phyloP scores from a whole-genome alignment of 2,113 vertebrate species.

The Opisthocomus hoazin region DNA sequence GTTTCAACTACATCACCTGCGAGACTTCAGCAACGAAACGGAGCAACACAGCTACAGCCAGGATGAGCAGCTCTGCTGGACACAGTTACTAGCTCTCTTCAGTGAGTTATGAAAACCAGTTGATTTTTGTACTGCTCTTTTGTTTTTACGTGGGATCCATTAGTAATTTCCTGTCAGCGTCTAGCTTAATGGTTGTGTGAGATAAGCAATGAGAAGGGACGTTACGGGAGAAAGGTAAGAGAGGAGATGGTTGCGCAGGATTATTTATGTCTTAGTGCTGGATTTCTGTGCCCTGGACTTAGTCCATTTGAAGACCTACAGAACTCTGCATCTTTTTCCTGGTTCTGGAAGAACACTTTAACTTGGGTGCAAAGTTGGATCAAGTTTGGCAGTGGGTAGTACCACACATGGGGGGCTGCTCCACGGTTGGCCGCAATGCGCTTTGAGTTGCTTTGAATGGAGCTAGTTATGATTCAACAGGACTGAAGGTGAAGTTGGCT shows the following conservation, averaged over 20 bases:
- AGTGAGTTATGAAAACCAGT: constrained; percentile 74
- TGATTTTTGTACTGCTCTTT: neutral
- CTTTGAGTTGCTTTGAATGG: neutral
- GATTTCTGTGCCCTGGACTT: neutral
- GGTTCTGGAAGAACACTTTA: neutral
- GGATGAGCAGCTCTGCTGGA: constrained; percentile 89
- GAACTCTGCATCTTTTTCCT: neutral
- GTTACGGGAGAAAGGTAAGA: neutral
- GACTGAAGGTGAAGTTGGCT: neutral
- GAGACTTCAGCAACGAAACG: constrained; percentile 84
- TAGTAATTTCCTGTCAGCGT: neutral
- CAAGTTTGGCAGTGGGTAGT: neutral
- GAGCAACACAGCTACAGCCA: constrained; percentile 83
- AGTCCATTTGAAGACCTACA: neutral
- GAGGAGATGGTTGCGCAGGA: neutral
- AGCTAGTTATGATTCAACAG: neutral
- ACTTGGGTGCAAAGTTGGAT: neutral
- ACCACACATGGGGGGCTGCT: neutral
- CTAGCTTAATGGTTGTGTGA: neutral
- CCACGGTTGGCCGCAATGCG: neutral
- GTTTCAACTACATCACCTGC: constrained; percentile 94
- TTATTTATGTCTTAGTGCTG: neutral
- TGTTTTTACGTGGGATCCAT: neutral
- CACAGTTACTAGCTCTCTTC: constrained; percentile 92
- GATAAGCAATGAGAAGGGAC: neutral